Conservation (phyloP, 2,113 vertebrate genomes). For the Protobothrops mucrosquamatus region DNA sequence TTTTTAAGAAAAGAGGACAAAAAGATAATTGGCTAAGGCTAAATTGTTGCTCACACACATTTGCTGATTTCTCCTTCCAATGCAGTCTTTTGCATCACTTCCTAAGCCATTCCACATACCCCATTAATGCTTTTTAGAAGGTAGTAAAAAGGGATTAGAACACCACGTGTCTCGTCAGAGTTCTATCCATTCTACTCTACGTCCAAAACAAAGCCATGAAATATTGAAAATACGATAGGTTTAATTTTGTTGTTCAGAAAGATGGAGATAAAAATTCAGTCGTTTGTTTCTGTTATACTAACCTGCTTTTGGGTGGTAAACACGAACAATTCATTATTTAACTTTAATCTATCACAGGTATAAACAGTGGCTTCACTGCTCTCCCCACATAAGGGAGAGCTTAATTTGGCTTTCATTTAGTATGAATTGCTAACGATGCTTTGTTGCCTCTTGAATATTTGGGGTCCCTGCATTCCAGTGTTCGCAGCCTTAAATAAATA, state of each 20-base stretch:
- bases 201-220: background rate
- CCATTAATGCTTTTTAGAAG: background rate
- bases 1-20: background rate
- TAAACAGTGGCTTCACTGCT: background rate
- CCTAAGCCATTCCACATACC: background rate
- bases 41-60: background rate
- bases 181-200: background rate
- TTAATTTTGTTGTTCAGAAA: background rate
- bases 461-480: background rate
- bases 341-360: background rate
- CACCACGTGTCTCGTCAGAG: background rate
- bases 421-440: background rate
- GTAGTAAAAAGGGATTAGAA: background rate
- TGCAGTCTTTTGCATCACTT: background rate
- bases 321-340: too few species aligned
- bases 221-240: background rate
- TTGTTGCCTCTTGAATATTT: background rate
- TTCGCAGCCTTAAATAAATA: background rate
- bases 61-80: background rate
- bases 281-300: background rate
- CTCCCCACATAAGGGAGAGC: background rate
- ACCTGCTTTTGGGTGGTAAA: background rate
- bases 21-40: background rate
- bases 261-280: background rate
- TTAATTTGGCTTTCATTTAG: background rate